These are phyloP conservation scores for Caranx melampygus DNA, from an alignment of 2,113 vertebrate genomes.

Conservation along the genomic window DNA sequence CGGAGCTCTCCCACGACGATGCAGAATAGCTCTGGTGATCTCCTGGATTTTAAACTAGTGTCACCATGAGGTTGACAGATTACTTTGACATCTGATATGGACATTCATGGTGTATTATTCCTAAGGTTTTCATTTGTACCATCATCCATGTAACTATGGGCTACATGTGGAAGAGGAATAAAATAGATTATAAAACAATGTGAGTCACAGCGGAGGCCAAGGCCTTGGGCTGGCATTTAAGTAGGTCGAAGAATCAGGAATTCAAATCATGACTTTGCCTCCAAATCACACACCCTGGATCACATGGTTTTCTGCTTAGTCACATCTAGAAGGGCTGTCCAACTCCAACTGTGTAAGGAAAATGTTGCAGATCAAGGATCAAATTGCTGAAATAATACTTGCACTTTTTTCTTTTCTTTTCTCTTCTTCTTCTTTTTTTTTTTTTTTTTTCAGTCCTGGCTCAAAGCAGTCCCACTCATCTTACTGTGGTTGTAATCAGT, in stretches of 20 bases:
- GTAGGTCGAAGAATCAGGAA: slow-evolving; percentile 12
- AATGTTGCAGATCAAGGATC: slow-evolving; percentile 47
- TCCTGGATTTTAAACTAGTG: neutral
- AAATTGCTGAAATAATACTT: slow-evolving; percentile 41
- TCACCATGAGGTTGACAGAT: neutral
- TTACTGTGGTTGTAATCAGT: slow-evolving; percentile 10
- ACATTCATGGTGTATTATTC: neutral
- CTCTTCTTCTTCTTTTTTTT: neutral
- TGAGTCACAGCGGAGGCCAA: slow-evolving; percentile 5
- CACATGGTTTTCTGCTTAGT: slow-evolving; percentile 42
- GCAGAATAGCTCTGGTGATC: neutral
- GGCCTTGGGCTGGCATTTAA: slow-evolving; percentile 15
- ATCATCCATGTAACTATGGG: neutral
- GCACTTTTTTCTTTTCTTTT: neutral
- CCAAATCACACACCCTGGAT: slow-evolving; percentile 18
- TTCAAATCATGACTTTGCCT: slow-evolving; percentile 36
- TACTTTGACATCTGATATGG: neutral
- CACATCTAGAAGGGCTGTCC: slow-evolving; percentile 23
- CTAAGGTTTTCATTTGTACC: neutral
- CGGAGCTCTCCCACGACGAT: neutral
- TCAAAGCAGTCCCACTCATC: neutral
- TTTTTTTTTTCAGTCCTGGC: neutral
- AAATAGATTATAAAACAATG: slow-evolving; percentile 1
- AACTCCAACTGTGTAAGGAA: slow-evolving; percentile 26
- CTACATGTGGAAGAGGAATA: neutral